Conservation (phyloP, 2,797 vertebrate genomes). For the Graptemys geographica region DNA sequence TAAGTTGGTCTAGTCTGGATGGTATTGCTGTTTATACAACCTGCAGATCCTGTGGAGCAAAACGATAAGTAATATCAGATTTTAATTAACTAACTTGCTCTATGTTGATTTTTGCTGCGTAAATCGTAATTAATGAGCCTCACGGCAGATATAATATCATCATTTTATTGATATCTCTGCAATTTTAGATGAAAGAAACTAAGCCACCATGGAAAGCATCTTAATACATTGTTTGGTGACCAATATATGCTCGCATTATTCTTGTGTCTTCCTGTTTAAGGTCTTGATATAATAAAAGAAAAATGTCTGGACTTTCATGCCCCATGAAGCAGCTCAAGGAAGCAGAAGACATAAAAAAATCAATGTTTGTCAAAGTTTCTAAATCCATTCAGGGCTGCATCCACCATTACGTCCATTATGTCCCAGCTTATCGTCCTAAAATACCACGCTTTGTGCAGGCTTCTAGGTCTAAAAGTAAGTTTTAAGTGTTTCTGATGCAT, state of each 20-base stretch:
- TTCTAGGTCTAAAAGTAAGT: slow-evolving; percentile 40
- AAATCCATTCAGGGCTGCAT: background rate
- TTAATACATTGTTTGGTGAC: slow-evolving; percentile 3
- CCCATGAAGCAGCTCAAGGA: slow-evolving; percentile 39
- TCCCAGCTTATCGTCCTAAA: background rate
- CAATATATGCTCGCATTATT: slow-evolving; percentile 9
- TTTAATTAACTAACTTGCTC: slow-evolving; percentile 2
- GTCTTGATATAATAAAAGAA: slow-evolving; percentile 48
- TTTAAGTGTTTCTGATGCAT: slow-evolving; percentile 31
- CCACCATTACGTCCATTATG: background rate
- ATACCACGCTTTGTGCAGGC: background rate
- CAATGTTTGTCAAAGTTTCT: slow-evolving; percentile 36
- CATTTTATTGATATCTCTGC: slow-evolving; percentile 39
- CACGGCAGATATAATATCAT: slow-evolving; percentile 17
- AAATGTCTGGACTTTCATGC: background rate
- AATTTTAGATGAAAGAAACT: slow-evolving; percentile 45
- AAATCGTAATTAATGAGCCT: slow-evolving; percentile 23
- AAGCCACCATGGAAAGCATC: slow-evolving; percentile 3
- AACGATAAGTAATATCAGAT: background rate
- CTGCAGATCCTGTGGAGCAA: background rate
- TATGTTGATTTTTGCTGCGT: background rate
- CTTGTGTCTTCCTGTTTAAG: slow-evolving; percentile 53
- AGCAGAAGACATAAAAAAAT: slow-evolving; percentile 44
- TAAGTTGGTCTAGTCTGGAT: background rate
- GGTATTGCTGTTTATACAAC: background rate